Evolutionary conservation across 2,113 vertebrate species (phyloP).

Genomic region (Copsychus sechellarum): DNA sequence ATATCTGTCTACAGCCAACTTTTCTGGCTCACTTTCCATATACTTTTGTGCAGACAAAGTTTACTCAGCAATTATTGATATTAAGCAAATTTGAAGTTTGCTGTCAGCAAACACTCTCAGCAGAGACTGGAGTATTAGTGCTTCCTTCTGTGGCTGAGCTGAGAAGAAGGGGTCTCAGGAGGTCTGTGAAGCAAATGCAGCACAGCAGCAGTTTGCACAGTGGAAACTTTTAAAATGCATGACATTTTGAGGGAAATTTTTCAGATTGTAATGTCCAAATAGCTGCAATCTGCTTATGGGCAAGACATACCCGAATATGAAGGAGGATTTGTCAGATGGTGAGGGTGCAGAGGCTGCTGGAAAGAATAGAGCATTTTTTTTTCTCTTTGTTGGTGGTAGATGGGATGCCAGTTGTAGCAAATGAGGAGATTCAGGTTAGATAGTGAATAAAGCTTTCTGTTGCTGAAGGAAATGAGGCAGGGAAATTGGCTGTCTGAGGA

Average conservation of each 20-base stretch:
- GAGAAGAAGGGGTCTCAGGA: background rate
- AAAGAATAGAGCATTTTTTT: background rate
- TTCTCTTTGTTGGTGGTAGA: background rate
- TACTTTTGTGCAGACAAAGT: background rate
- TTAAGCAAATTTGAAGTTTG: background rate
- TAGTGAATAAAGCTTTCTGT: background rate
- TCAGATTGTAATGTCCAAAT: background rate
- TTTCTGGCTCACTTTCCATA: background rate
- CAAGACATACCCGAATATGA: background rate
- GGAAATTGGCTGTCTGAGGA: background rate
- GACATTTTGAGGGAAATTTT: background rate
- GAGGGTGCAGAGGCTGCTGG: background rate
- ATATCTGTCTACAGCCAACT: background rate
- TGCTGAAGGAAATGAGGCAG: conserved; percentile 19
- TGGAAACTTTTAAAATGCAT: background rate
- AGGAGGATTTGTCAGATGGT: background rate
- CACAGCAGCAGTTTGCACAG: background rate
- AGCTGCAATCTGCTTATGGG: background rate
- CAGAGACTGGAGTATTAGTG: background rate
- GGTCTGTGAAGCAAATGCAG: background rate
- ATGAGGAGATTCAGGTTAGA: background rate
- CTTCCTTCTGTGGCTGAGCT: background rate
- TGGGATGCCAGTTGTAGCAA: background rate
- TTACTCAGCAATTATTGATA: conserved; percentile 1
- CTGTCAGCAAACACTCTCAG: background rate